Evolutionary conservation across 2,797 vertebrate genomes (phyloP).

Genomic region (Otolemur crassicaudatus): DNA sequence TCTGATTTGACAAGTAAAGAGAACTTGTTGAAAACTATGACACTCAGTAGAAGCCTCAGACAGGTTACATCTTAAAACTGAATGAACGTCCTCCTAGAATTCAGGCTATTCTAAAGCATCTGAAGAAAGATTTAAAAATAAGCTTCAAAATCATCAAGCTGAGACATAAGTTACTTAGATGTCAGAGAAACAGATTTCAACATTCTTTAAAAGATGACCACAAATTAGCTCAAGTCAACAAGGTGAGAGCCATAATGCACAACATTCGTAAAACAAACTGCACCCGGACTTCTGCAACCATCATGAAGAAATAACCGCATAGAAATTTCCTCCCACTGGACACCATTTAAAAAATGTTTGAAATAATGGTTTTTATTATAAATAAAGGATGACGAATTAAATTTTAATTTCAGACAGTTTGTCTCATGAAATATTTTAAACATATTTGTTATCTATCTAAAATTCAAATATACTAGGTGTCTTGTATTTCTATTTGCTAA

Average conservation of each 20-base stretch:
- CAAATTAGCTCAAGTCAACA: background rate
- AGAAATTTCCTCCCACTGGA: background rate
- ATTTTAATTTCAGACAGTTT: constrained; percentile 14
- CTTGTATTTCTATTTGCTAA: background rate
- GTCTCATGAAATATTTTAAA: background rate
- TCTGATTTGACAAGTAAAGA: background rate
- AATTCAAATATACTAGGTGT: background rate
- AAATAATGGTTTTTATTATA: background rate
- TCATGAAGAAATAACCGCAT: background rate
- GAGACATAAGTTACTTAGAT: background rate
- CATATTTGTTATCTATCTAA: background rate
- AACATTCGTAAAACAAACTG: background rate
- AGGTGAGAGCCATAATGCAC: background rate
- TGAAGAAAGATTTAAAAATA: background rate
- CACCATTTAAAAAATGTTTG: background rate
- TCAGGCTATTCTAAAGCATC: background rate
- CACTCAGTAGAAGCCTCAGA: background rate
- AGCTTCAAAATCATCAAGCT: background rate
- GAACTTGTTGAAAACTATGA: background rate
- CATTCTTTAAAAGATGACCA: background rate
- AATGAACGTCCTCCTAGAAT: background rate
- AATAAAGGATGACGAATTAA: background rate
- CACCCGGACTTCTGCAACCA: background rate
- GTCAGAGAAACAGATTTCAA: background rate
- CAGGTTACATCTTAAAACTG: background rate